Percentiles rank a stretch among this genome's conserved stretches.
phyloP scores from a whole-genome alignment of 2,113 vertebrate genomes.

The Oryzias celebensis region DNA sequence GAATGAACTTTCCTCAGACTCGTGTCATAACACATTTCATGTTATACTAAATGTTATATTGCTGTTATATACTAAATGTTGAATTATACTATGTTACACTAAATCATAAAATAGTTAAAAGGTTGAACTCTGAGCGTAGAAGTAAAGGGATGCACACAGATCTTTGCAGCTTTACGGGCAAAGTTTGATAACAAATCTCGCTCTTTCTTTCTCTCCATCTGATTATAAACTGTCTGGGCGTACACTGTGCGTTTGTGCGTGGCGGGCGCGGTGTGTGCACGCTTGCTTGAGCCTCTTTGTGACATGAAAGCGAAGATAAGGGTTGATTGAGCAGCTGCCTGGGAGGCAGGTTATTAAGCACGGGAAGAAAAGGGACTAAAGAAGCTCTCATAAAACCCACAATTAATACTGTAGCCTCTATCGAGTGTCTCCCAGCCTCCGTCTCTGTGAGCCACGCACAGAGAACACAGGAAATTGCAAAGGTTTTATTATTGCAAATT shows the following conservation, averaged over 20 bases:
- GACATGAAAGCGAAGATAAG: conserved; percentile 72
- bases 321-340: conserved; percentile 74
- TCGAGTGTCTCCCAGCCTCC: conserved; percentile 58
- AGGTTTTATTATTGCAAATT: conserved; percentile 81
- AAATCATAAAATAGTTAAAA: conserved; percentile 8
- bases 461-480: conserved; percentile 81
- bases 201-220: conserved; percentile 20
- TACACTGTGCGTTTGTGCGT: conserved; percentile 17
- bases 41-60: conserved; percentile 2
- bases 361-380: conserved; percentile 57
- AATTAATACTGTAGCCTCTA: conserved; percentile 78
- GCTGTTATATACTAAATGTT: too few species aligned
- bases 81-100: not conserved
- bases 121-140: not conserved
- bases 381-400: conserved; percentile 71
- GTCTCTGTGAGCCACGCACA: conserved; percentile 49
- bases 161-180: conserved; percentile 5
- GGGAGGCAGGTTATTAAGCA: conserved; percentile 78
- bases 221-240: conserved; percentile 40
- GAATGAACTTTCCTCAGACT: too few species aligned
- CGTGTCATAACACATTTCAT: too few species aligned
- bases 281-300: conserved; percentile 45
- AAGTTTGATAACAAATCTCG: conserved; percentile 34
- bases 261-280: not conserved
- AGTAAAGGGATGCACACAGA: conserved; percentile 14